These are phyloP conservation scores for Helobdella robusta DNA, from an alignment of 2,888 invertebrate species.

Conservation along the genomic window DNA sequence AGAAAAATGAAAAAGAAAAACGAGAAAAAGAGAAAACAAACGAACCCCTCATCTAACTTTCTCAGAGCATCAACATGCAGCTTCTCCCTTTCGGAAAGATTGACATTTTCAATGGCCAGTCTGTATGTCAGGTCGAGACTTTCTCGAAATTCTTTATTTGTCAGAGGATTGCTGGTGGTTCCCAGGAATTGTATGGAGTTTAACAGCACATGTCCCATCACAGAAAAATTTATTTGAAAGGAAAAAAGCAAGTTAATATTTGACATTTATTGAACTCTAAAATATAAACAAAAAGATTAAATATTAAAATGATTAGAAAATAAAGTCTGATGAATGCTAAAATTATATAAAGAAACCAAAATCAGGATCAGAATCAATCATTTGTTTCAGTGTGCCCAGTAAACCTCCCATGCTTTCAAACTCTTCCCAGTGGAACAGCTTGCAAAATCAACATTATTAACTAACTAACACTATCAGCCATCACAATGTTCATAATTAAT, in stretches of 20 bases:
- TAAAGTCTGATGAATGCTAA: no score
- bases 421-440: slow-evolving; percentile 50
- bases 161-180: slow-evolving; percentile 43
- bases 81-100: slow-evolving; percentile 45
- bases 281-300: no score
- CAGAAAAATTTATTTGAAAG: slow-evolving; percentile 37
- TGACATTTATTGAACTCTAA: no score
- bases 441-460: slow-evolving; percentile 25
- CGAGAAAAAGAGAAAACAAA: no score
- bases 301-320: no score
- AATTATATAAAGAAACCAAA: no score
- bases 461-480: not conserved
- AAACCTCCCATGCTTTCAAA: slow-evolving; percentile 51
- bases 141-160: slow-evolving; percentile 42
- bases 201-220: slow-evolving; percentile 50
- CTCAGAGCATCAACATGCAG: slow-evolving; percentile 50
- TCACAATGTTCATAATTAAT: no score
- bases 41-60: slow-evolving; percentile 49
- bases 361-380: slow-evolving; percentile 50
- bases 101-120: slow-evolving; percentile 38
- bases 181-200: slow-evolving; percentile 51
- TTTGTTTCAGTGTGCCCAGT: slow-evolving; percentile 43
- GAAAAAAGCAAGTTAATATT: not conserved
- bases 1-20: no score
- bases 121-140: slow-evolving; percentile 43